Evolutionary conservation across 2,888 invertebrate genomes (phyloP).

Genomic region (Habroteleia sp.): DNA sequence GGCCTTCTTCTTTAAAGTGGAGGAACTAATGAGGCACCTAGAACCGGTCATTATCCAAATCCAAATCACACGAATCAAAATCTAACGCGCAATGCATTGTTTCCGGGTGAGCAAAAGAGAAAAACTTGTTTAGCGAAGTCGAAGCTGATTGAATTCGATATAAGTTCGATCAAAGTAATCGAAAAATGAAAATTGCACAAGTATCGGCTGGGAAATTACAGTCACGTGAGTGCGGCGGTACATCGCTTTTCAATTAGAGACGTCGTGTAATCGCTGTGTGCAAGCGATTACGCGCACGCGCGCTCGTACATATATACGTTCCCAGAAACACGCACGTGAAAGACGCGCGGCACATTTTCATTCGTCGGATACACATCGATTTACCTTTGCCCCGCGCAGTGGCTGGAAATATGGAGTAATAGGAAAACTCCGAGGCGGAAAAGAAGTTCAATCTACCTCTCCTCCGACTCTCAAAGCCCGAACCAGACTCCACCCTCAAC

Average conservation of each 20-base stretch:
- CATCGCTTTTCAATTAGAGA: constrained; percentile 56
- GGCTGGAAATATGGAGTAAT: constrained; percentile 78
- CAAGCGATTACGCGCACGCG: constrained; percentile 16
- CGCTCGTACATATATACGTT: constrained; percentile 17
- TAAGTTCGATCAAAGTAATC: constrained; percentile 24
- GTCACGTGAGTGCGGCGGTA: constrained; percentile 51
- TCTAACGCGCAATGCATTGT: constrained; percentile 40
- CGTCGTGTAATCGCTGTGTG: constrained; percentile 54
- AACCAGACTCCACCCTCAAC: constrained; percentile 61
- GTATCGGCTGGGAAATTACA: constrained; percentile 26
- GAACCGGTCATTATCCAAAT: constrained; percentile 66
- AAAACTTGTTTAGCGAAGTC: constrained; percentile 21
- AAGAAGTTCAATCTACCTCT: constrained; percentile 78
- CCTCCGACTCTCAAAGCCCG: constrained; percentile 38
- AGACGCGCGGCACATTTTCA: constrained; percentile 60
- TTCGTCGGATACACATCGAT: constrained; percentile 64
- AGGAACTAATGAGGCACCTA: constrained; percentile 74
- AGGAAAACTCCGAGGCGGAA: constrained; percentile 79
- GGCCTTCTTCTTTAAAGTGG: constrained; percentile 60
- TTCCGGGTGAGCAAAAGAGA: constrained; percentile 21
- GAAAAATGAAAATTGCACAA: constrained; percentile 27
- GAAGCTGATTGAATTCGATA: constrained; percentile 33
- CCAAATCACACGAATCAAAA: constrained; percentile 46
- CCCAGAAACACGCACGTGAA: constrained; percentile 44
- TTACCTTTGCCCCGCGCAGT: constrained; percentile 69